Conservation (phyloP, 2,797 vertebrate genomes). For the Clarias fuscus region DNA sequence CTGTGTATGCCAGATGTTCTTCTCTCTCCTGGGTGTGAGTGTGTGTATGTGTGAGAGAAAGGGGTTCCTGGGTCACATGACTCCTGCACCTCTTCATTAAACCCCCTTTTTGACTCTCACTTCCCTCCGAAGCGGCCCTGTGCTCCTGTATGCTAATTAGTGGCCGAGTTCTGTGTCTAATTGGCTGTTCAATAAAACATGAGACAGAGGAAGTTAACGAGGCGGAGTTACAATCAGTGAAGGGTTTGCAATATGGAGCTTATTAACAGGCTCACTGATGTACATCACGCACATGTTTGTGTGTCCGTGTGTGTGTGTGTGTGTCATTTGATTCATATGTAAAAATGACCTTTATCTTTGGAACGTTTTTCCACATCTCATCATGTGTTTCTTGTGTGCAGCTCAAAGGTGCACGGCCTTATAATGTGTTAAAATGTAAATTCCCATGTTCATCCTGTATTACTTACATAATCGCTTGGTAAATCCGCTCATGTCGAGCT, state of each 20-base stretch:
- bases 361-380: not conserved
- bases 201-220: constrained; percentile 39
- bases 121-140: constrained; percentile 12
- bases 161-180: constrained; percentile 36
- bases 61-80: not conserved
- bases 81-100: constrained; percentile 38
- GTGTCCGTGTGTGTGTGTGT: not conserved
- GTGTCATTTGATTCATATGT: not conserved
- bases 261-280: constrained; percentile 14
- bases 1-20: constrained; percentile 3
- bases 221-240: constrained; percentile 41
- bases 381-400: not conserved
- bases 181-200: constrained; percentile 56
- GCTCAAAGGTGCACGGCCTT: not conserved
- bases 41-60: not conserved
- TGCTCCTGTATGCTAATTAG: constrained; percentile 50
- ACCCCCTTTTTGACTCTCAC: constrained; percentile 42
- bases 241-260: constrained; percentile 21
- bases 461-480: not conserved
- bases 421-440: not conserved
- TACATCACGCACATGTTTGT: not conserved
- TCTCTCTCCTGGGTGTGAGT: not conserved
- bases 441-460: not conserved
- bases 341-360: not conserved
- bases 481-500: too few species aligned